phyloP scores from a whole-genome alignment of 2,888 invertebrate genomes.

The Drosophila recens region DNA sequence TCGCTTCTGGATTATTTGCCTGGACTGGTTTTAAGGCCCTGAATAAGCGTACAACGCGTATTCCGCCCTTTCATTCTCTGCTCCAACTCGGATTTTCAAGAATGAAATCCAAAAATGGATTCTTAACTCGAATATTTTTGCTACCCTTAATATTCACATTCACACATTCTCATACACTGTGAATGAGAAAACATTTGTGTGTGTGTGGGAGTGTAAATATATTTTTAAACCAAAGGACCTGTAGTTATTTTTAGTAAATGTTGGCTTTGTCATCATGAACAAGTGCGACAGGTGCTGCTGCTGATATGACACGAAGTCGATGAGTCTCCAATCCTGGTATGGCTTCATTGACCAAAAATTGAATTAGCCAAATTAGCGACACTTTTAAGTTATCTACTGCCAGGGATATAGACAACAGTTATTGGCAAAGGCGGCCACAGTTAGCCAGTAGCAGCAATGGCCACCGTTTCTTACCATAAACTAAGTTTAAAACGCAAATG shows the following conservation, averaged over 20 bases:
- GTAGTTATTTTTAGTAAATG: constrained; percentile 53
- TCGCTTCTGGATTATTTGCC: constrained; percentile 14
- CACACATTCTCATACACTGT: too few species aligned
- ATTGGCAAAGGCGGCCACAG: constrained; percentile 25
- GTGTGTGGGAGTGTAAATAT: constrained; percentile 27
- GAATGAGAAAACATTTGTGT: constrained; percentile 18
- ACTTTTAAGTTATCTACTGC: constrained; percentile 70
- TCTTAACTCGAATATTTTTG: constrained; percentile 39
- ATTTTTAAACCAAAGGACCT: constrained; percentile 66
- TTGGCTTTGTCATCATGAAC: constrained; percentile 29
- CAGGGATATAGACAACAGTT: constrained; percentile 49
- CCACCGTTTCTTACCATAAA: constrained; percentile 59
- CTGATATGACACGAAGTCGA: neutral
- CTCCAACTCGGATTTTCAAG: constrained; percentile 44
- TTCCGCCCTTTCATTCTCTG: constrained; percentile 9
- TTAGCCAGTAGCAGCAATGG: constrained; percentile 38
- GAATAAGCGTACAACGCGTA: neutral
- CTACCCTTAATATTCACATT: constrained; percentile 45
- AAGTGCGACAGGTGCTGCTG: constrained; percentile 50
- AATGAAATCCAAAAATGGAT: constrained; percentile 44
- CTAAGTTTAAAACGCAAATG: constrained; percentile 46
- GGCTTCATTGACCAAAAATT: constrained; percentile 71
- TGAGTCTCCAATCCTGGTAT: constrained; percentile 32
- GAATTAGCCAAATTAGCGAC: constrained; percentile 73
- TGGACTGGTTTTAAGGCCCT: neutral